Percentiles rank a stretch among this genome's conserved stretches.
Evolutionary conservation across 2,888 invertebrate species (phyloP).

Genomic region (Leptothorax acervorum): DNA sequence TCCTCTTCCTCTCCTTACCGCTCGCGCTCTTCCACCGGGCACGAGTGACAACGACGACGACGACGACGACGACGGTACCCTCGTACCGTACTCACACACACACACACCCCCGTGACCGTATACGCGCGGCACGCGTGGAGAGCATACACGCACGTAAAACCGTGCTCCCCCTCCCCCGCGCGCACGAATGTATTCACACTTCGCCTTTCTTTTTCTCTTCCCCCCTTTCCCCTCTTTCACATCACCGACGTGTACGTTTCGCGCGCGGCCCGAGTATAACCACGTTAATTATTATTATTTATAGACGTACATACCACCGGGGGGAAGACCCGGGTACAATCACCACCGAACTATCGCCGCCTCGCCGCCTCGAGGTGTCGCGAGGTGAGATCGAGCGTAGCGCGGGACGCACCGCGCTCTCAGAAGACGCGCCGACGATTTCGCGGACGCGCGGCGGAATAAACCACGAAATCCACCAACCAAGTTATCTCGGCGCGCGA

Average conservation of each 20-base stretch:
- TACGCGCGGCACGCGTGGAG: not conserved
- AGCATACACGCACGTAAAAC: not conserved
- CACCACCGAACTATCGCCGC: too few species aligned
- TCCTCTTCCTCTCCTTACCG: slow-evolving; percentile 59
- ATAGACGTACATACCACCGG: too few species aligned
- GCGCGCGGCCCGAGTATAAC: too few species aligned
- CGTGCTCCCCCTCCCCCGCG: not conserved
- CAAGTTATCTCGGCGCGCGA: slow-evolving; percentile 10
- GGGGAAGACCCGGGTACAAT: too few species aligned
- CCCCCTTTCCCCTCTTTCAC: too few species aligned
- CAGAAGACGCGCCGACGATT: not conserved
- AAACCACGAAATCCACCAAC: too few species aligned
- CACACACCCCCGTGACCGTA: not conserved
- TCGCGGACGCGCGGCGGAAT: not conserved
- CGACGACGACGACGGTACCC: slow-evolving; percentile 28
- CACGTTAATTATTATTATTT: too few species aligned
- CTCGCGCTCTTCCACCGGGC: slow-evolving; percentile 16
- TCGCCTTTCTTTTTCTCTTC: too few species aligned
- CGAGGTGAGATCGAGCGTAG: too few species aligned
- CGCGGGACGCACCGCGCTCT: not conserved
- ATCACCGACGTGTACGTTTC: too few species aligned
- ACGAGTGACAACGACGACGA: slow-evolving; percentile 41
- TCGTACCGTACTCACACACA: slow-evolving; percentile 6
- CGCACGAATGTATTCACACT: slow-evolving; percentile 5
- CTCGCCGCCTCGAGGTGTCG: too few species aligned